These are phyloP conservation scores for Drosophila pectinifera DNA, from an alignment of 1,140 invertebrate species.

Conservation along the genomic window DNA sequence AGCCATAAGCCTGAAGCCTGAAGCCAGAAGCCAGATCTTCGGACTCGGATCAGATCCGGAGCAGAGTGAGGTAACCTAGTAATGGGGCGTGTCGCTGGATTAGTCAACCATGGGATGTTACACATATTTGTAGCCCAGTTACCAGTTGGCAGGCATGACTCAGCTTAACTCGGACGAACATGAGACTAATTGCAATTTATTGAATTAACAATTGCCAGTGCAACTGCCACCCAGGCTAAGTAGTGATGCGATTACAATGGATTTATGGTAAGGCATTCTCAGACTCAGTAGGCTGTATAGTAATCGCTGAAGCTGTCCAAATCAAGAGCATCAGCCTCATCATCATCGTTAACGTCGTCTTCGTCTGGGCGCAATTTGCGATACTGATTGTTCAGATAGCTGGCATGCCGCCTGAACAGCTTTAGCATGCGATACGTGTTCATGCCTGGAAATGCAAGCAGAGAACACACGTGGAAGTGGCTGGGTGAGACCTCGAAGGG, in stretches of 20 bases:
- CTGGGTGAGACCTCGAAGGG: slow-evolving; percentile 23
- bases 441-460: slow-evolving; percentile 77
- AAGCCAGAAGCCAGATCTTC: slow-evolving; percentile 46
- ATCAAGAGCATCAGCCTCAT: slow-evolving; percentile 21
- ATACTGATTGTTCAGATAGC: slow-evolving; percentile 82
- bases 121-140: slow-evolving; percentile 46
- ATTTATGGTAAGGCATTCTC: slow-evolving; percentile 60
- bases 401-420: slow-evolving; percentile 80
- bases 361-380: slow-evolving; percentile 82
- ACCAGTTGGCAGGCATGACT: slow-evolving; percentile 30
- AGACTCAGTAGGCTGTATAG: slow-evolving; percentile 63
- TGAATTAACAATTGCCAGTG: slow-evolving; percentile 32
- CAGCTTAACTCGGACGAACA: slow-evolving; percentile 24
- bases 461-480: slow-evolving; percentile 47
- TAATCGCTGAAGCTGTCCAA: slow-evolving; percentile 34
- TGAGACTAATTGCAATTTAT: slow-evolving; percentile 54
- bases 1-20: slow-evolving; percentile 48
- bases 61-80: slow-evolving; percentile 35
- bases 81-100: slow-evolving; percentile 40
- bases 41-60: slow-evolving; percentile 19
- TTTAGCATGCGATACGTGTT: slow-evolving; percentile 84
- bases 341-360: slow-evolving; percentile 44
- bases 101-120: slow-evolving; percentile 62
- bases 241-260: slow-evolving; percentile 58
- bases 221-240: slow-evolving; percentile 47